A percentile compares a stretch with the other conserved stretches of the same genome.
phyloP scores from a whole-genome alignment of 2,888 invertebrate species.

The Acleris emargana region DNA sequence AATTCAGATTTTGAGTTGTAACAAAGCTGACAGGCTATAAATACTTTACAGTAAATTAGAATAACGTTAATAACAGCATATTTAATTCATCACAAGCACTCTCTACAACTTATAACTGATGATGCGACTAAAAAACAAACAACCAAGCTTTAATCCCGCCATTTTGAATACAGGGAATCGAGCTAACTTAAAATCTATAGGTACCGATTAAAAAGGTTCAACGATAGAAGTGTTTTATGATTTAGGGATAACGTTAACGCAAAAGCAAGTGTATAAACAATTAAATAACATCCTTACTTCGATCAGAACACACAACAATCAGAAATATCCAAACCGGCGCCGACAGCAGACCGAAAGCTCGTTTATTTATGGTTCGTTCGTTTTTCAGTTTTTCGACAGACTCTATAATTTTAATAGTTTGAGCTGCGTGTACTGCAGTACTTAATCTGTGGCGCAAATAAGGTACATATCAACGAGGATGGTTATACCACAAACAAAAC shows the following conservation, averaged over 20 bases:
- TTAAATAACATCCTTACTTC: slow-evolving; percentile 13
- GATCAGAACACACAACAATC: slow-evolving; percentile 6
- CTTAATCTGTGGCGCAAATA: too few relatives aligned
- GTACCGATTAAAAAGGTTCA: not conserved
- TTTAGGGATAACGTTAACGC: not conserved
- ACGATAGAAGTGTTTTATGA: not conserved
- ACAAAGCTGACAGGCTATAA: not conserved
- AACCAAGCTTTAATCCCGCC: slow-evolving; percentile 49
- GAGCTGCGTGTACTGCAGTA: too few relatives aligned
- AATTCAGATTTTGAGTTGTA: not conserved
- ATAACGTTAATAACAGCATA: not conserved
- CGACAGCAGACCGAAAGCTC: slow-evolving; percentile 9
- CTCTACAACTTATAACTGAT: not conserved
- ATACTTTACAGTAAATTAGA: not conserved
- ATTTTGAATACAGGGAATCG: slow-evolving; percentile 49
- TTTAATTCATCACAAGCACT: not conserved
- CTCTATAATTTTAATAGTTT: too few relatives aligned
- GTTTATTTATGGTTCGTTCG: too few relatives aligned
- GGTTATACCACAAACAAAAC: too few relatives aligned
- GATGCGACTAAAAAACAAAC: slow-evolving; percentile 36
- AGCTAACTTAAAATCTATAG: slow-evolving; percentile 12
- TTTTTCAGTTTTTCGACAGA: too few relatives aligned
- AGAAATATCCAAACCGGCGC: slow-evolving; percentile 27
- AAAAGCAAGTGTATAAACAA: not conserved
- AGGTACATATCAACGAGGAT: too few relatives aligned